Evolutionary conservation across 2,888 invertebrate genomes (phyloP).

Genomic region (Monochamus alternatus): DNA sequence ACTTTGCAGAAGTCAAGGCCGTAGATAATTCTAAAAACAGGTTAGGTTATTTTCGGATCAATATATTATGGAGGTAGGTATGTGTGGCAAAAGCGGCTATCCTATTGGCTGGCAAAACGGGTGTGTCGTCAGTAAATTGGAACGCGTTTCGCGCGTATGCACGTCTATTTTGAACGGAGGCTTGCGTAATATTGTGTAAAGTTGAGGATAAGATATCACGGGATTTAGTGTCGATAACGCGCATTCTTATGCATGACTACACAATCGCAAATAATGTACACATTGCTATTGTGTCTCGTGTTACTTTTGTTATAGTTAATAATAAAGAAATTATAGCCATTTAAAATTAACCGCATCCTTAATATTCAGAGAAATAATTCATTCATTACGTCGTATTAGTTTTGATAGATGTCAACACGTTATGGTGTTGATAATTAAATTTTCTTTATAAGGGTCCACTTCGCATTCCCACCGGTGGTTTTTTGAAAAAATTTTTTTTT

Average conservation of each 20-base stretch:
- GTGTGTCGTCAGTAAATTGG: slow-evolving; percentile 57
- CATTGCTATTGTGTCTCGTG: no score
- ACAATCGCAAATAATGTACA: background rate
- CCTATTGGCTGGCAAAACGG: slow-evolving; percentile 60
- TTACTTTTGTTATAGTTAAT: no score
- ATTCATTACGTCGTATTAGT: no score
- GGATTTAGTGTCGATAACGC: background rate
- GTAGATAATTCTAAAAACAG: slow-evolving; percentile 47
- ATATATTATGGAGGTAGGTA: slow-evolving; percentile 55
- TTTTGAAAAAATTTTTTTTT: no score
- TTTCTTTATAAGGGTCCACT: no score
- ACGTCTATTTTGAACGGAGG: background rate
- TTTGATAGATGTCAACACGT: no score
- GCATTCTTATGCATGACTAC: background rate
- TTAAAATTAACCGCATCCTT: no score
- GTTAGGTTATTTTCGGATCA: slow-evolving; percentile 59
- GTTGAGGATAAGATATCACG: slow-evolving; percentile 7
- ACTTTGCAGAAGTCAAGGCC: slow-evolving; percentile 56
- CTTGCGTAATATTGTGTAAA: slow-evolving; percentile 13
- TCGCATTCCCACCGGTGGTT: no score
- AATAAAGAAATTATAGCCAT: no score
- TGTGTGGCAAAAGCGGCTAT: slow-evolving; percentile 45
- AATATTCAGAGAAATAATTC: no score
- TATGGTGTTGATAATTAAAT: no score
- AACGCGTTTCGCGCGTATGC: slow-evolving; percentile 9